phyloP scores from a whole-genome alignment of 2,888 invertebrate genomes.

The Dryomyza anilis region DNA sequence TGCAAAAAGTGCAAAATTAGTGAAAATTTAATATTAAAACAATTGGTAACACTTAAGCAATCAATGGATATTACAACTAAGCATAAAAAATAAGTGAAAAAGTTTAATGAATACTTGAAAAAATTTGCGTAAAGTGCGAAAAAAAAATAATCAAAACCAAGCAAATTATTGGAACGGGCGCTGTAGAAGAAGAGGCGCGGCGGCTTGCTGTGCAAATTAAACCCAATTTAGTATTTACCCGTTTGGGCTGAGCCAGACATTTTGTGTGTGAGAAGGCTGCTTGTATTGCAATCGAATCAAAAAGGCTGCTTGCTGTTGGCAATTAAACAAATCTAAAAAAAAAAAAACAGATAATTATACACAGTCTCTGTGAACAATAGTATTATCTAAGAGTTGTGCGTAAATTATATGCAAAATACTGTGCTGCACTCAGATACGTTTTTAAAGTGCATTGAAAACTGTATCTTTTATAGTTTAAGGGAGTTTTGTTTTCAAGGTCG shows the following conservation, averaged over 20 bases:
- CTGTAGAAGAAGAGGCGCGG: background rate
- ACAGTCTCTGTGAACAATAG: background rate
- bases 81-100: conserved; percentile 5
- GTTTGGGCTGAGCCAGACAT: conserved; percentile 12
- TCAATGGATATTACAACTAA: too few relatives aligned
- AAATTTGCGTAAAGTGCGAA: background rate
- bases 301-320: background rate
- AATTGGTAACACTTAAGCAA: too few relatives aligned
- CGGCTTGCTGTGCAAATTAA: conserved; percentile 14
- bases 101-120: too few relatives aligned
- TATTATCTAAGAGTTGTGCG: too few relatives aligned
- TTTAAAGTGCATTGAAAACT: too few relatives aligned
- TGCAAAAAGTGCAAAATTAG: background rate
- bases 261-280: background rate
- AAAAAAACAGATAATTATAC: background rate
- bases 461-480: too few relatives aligned
- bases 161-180: background rate
- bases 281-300: background rate
- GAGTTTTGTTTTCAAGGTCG: conserved; percentile 17
- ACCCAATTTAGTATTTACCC: conserved; percentile 11
- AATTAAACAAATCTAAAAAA: background rate
- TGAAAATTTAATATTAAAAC: conserved; percentile 1
- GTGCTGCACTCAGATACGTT: too few relatives aligned
- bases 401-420: too few relatives aligned
- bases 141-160: background rate